phyloP scores from a whole-genome alignment of 2,888 invertebrate species.

The Hemaris fuciformis region DNA sequence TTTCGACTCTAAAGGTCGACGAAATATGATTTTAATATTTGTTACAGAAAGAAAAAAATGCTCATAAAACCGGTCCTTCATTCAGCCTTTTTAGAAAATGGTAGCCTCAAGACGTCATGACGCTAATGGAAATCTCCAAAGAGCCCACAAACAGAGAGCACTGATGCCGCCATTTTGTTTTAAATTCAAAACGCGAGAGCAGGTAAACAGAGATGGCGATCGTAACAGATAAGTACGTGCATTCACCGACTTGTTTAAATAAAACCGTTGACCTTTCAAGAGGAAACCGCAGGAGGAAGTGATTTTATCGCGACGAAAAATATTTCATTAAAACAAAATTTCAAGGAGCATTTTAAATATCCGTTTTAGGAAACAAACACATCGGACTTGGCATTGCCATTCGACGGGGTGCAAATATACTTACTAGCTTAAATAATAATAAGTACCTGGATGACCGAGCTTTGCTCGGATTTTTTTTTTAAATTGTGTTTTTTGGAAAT shows the following conservation, averaged over 20 bases:
- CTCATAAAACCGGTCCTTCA: too few species aligned
- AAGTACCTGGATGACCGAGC: too few species aligned
- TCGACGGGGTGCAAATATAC: too few species aligned
- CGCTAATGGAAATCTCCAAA: neutral
- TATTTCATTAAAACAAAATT: neutral
- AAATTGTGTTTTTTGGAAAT: too few species aligned
- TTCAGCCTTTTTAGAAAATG: too few species aligned
- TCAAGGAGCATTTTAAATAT: neutral
- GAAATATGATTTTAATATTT: too few species aligned
- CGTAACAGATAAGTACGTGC: neutral
- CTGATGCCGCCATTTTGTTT: neutral
- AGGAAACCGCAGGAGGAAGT: neutral
- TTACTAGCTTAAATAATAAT: too few species aligned
- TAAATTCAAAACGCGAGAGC: neutral
- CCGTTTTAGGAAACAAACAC: neutral
- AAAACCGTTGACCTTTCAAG: constrained; percentile 1
- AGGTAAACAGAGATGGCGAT: neutral
- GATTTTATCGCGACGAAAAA: neutral
- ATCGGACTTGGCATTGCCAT: too few species aligned
- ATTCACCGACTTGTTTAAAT: neutral
- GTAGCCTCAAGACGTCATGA: too few species aligned
- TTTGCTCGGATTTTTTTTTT: too few species aligned
- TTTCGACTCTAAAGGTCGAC: too few species aligned
- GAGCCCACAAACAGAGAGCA: neutral
- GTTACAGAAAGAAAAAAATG: too few species aligned